These are phyloP conservation scores for Yponomeuta evonymella DNA, from an alignment of 2,888 invertebrate genomes.

Conservation along the genomic window DNA sequence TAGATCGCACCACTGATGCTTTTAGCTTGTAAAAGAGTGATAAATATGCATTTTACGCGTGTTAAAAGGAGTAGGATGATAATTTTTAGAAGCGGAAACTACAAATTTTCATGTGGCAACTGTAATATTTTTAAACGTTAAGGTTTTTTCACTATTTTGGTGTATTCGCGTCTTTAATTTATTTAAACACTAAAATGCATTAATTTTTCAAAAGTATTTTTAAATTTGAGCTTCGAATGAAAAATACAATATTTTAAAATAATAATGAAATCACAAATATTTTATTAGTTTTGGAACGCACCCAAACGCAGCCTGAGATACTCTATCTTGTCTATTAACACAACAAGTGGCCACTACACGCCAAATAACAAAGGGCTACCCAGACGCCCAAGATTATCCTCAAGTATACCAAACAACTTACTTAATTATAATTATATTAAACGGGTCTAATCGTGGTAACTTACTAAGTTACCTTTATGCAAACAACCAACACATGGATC, in stretches of 20 bases:
- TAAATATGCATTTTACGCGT: conserved; percentile 70
- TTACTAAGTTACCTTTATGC: no score
- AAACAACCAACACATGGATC: no score
- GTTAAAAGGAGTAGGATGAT: conserved; percentile 69
- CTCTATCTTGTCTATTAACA: conserved; percentile 1
- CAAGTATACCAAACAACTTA: no score
- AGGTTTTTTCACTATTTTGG: neutral
- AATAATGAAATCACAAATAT: neutral
- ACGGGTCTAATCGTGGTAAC: no score
- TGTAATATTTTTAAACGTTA: conserved; percentile 13
- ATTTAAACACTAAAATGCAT: neutral
- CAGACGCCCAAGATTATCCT: no score
- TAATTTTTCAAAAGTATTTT: neutral
- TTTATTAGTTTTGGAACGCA: neutral
- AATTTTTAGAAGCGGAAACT: conserved; percentile 35
- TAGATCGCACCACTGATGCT: conserved; percentile 73
- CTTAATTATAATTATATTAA: no score
- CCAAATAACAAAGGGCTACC: no score
- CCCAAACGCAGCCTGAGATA: neutral
- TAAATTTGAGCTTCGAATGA: no score
- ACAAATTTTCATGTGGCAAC: conserved; percentile 49
- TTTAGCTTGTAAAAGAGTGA: conserved; percentile 68
- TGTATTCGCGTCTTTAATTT: neutral
- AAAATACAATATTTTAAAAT: neutral
- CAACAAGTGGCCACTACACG: no score